Evolutionary conservation across 2,113 vertebrate species (phyloP), one percentile per base, ranked within the genome.

Genomic region (Mustela lutreola): DNA sequence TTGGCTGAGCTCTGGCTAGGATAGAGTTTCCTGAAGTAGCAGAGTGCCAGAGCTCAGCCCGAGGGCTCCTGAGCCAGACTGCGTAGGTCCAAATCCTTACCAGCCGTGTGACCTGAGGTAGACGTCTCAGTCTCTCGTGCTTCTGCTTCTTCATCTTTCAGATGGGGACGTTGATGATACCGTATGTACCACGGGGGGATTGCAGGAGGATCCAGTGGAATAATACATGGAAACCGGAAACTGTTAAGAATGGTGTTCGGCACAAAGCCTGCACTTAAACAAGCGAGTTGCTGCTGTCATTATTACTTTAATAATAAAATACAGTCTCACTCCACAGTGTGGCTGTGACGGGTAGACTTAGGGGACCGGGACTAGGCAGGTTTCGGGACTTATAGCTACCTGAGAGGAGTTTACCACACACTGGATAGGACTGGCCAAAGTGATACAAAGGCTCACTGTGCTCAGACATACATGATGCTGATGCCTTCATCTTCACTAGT

Each of bases 201-300:
- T 95, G 95, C 53, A 62, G 65, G 60, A 80, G 8, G 93, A 82
- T 65, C 92, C 58, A 95, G 85, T 92, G 86, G 89, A 76, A 71
- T 60, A 80, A 45, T 22, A 88, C 2, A 7, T 9, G 5, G 45
- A 48, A 81, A 70, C 26, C 24, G 7, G 36, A 42, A 81, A 70
- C 26, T 33, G 5, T 36, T 92, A 84, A 92, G 62, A 88, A 53
- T 11, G 80, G 65, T 87, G n/a, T 45, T 83, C 79, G n/a, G 88
- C 33, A 94, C n/a, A 62, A 16, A 81, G 48, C 19, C 24, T 71
- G 33, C 15, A 33, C 48, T 96, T 58, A 94, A 85, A 78, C 73
- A 95, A 89, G 16, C 45, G 62, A 82, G 9, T 16, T 19, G 50
- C 36, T 81, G 70, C 9, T 70, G n/a, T 56, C 76, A 48, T 75